Percentiles rank a stretch among this genome's conserved stretches.
These are phyloP conservation scores for Plotosus lineatus DNA, from an alignment of 2,113 vertebrate species.

Conservation along the genomic window DNA sequence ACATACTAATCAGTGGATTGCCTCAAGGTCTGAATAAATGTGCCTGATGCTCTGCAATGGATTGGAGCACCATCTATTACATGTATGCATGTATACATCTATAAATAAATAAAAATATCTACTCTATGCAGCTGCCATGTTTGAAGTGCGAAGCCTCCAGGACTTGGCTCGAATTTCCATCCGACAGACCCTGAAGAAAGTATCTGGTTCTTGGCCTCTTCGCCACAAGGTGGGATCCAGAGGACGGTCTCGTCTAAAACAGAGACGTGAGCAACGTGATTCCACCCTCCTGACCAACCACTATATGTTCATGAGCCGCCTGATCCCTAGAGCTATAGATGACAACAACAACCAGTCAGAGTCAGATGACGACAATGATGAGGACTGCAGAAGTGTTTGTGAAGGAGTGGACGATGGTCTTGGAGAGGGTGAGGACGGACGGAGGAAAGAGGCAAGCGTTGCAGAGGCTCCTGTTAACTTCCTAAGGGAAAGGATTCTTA, in stretches of 20 bases:
- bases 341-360: conserved; percentile 77
- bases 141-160: conserved; percentile 82
- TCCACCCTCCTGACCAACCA: conserved; percentile 83
- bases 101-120: too few relatives aligned
- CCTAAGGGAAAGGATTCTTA: conserved; percentile 80
- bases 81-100: too few relatives aligned
- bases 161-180: conserved; percentile 84
- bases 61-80: background rate
- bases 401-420: conserved; percentile 39
- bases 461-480: conserved; percentile 78
- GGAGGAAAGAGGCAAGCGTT: conserved; percentile 63
- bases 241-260: conserved; percentile 65
- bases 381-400: conserved; percentile 40
- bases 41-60: background rate
- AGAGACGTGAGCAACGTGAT: conserved; percentile 73
- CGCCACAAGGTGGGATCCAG: conserved; percentile 47
- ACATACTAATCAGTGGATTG: background rate
- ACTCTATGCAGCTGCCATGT: conserved; percentile 69
- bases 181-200: conserved; percentile 77
- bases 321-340: conserved; percentile 78
- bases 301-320: conserved; percentile 81
- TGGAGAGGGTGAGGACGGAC: conserved; percentile 63
- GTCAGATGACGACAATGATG: conserved; percentile 67
- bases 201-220: conserved; percentile 58
- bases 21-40: background rate